Conservation (phyloP, 1,140 invertebrate species). For the Muscidifurax raptorellus region DNA sequence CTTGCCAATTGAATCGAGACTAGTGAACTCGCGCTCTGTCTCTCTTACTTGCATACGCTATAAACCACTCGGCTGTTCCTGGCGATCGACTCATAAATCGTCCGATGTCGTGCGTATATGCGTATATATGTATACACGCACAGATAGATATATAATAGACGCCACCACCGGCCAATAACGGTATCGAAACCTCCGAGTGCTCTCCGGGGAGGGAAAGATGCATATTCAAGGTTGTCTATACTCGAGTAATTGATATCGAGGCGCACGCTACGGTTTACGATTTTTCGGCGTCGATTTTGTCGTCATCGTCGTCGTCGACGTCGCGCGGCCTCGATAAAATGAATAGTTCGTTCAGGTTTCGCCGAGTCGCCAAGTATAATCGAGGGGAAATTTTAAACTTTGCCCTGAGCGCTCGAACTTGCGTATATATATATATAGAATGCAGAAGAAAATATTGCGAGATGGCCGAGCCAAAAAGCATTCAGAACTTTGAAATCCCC, state of each 20-base stretch:
- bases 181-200: no score
- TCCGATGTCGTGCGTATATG: no score
- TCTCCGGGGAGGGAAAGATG: no score
- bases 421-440: not conserved
- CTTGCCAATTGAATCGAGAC: slow-evolving; percentile 47
- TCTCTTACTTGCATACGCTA: not conserved
- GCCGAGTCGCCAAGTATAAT: not conserved
- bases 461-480: slow-evolving; percentile 33
- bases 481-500: slow-evolving; percentile 43
- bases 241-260: slow-evolving; percentile 31
- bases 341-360: not conserved
- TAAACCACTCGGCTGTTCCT: not conserved
- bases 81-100: no score
- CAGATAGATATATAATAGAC: no score
- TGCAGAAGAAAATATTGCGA: slow-evolving; percentile 20
- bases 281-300: not conserved
- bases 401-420: not conserved
- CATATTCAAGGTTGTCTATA: not conserved
- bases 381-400: not conserved
- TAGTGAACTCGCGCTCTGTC: not conserved
- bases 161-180: no score
- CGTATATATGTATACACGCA: no score
- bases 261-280: not conserved
- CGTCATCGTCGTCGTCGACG: no score
- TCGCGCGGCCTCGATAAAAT: not conserved